Evolutionary conservation across 2,888 invertebrate genomes (phyloP), one percentile per base, ranked within the genome.

Genomic region (Sericinus montela): DNA sequence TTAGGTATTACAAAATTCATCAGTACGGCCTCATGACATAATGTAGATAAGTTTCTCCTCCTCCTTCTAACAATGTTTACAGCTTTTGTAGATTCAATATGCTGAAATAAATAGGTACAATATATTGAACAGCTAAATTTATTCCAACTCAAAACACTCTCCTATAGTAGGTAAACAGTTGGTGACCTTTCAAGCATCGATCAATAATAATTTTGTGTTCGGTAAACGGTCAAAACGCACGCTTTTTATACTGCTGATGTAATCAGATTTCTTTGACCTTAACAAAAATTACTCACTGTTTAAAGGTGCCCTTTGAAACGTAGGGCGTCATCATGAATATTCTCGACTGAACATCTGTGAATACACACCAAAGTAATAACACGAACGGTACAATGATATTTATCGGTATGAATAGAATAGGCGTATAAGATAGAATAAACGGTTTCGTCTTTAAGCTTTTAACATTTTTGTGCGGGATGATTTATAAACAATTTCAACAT

Each of bases 231-330:
- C 35, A 32, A 11, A 37, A 30, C 37, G 37, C 15, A 25, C 32
- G 53, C 36, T 48, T 48, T 50, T 47, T 51, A 40, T 49, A 43
- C 34, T 25, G 47, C 36, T 53, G 54, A 53, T 52, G 51, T 54
- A 55, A 57, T 53, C 54, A 45, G 32, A 42, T 51, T 56, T 51
- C 54, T 48, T 53, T 45, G 48, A 51, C 51, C 43, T 50, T 45
- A 41, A 41, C 32, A 23, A 15, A 8, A n/a, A 37, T 50, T 50
- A 50, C 41, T 41, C 45, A 45, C 41, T 28, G 41, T n/a, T 40
- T 45, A 41, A 50, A 50, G 45, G 50, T 50, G 50, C 50, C 50
- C 45, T 45, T 45, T 37, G 7, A 34, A n/a, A 34, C 13, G 13
- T 39, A 13, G 15, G 14, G 11, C 34, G 38, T 28, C 38, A 30